Evolutionary conservation across 2,888 invertebrate genomes (phyloP).

Genomic region (Zygaena filipendulae): DNA sequence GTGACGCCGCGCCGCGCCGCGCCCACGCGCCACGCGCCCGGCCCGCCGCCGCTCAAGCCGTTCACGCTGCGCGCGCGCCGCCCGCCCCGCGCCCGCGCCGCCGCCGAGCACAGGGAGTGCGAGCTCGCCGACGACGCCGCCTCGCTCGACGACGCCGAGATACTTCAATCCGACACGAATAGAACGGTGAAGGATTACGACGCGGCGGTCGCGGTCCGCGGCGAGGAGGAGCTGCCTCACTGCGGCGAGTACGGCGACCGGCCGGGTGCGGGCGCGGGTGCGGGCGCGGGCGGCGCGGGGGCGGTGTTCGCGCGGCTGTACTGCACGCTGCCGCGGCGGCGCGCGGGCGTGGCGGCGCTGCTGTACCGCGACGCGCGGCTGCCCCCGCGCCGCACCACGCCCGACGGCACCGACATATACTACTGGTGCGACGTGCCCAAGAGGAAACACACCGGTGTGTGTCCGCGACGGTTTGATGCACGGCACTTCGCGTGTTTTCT

Average conservation of each 20-base stretch:
- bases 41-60: conserved; percentile 23
- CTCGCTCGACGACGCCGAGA: conserved; percentile 50
- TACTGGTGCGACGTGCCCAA: conserved; percentile 88
- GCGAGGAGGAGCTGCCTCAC: conserved; percentile 77
- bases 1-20: conserved; percentile 29
- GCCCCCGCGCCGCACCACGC: conserved; percentile 81
- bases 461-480: no score
- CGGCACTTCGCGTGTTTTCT: no score
- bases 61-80: conserved; percentile 20
- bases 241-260: conserved; percentile 34
- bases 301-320: conserved; percentile 45
- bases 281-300: conserved; percentile 19
- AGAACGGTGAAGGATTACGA: conserved; percentile 46
- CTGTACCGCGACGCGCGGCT: conserved; percentile 39
- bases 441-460: conserved; percentile 60
- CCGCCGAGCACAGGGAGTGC: conserved; percentile 44
- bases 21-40: conserved; percentile 30
- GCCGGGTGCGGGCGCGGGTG: conserved; percentile 21
- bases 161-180: conserved; percentile 22
- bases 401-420: conserved; percentile 86
- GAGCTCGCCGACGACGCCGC: conserved; percentile 49
- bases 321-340: conserved; percentile 57
- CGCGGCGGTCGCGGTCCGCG: conserved; percentile 56
- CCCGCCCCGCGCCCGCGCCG: conserved; percentile 21
- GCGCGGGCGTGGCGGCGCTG: conserved; percentile 35